These are phyloP conservation scores for Mesoclemmys tuberculata DNA, from an alignment of 2,113 vertebrate species.

Conservation along the genomic window DNA sequence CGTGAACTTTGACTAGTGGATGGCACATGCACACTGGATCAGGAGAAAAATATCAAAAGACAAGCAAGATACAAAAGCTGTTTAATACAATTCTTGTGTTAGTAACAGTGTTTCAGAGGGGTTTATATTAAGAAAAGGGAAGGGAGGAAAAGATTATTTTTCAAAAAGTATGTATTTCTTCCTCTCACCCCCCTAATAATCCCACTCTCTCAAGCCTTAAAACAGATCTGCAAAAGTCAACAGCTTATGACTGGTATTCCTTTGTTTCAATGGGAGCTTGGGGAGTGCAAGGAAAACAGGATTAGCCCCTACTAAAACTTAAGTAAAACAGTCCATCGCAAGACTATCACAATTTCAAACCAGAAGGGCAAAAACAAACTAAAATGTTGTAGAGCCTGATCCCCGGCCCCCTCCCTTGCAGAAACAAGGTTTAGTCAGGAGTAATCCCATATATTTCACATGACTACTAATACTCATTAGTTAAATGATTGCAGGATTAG, in stretches of 20 bases:
- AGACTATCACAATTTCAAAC: not conserved
- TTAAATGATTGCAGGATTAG: not conserved
- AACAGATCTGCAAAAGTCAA: not conserved
- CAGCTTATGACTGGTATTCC: not conserved
- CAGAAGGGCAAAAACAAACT: not conserved
- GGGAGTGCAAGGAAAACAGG: fast-evolving
- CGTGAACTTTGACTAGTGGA: fast-evolving
- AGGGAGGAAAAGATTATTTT: not conserved
- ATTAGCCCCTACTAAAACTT: not conserved
- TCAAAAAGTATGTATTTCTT: not conserved
- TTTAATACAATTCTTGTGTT: not conserved
- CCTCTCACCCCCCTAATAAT: too few species aligned
- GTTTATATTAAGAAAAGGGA: not conserved
- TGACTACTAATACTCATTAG: not conserved
- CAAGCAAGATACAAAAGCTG: not conserved
- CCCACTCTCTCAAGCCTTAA: too few species aligned
- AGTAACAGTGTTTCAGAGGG: not conserved
- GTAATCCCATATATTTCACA: not conserved
- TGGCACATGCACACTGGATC: fast-evolving
- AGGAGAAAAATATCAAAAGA: fast-evolving
- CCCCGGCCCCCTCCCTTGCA: not conserved
- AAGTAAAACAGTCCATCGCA: not conserved
- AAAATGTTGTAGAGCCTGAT: fast-evolving
- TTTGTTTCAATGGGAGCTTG: not conserved
- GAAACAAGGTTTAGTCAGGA: not conserved